Conservation (phyloP, 2,888 invertebrate genomes). For the Brachyptera risi region DNA sequence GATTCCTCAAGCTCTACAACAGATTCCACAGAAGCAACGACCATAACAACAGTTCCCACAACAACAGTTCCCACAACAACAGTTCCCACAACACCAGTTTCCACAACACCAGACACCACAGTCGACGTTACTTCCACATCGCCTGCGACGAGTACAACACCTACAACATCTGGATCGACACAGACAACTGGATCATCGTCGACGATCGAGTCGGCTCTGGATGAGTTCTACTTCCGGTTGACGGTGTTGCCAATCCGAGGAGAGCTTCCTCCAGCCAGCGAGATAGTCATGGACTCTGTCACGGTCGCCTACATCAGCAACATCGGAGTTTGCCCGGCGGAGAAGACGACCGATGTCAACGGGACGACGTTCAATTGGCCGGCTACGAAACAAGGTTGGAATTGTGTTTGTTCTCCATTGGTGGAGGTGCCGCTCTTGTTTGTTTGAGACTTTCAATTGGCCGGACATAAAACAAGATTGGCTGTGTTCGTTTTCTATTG, state of each 20-base stretch:
- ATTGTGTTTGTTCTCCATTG: neutral
- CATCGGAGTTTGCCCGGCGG: neutral
- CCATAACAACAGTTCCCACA: neutral
- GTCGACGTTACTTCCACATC: no score
- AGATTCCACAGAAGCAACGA: neutral
- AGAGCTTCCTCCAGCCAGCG: neutral
- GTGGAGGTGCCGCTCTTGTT: neutral
- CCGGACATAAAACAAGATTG: no score
- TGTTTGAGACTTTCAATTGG: no score
- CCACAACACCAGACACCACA: no score
- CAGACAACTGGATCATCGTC: no score
- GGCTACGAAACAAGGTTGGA: slow-evolving; percentile 4
- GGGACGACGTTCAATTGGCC: neutral
- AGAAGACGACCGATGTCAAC: neutral
- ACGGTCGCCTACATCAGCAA: neutral
- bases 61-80: no score
- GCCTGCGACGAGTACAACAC: no score
- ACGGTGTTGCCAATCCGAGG: neutral
- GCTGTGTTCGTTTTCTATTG: no score
- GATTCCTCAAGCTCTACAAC: neutral
- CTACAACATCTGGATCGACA: no score
- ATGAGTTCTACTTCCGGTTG: neutral
- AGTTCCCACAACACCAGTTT: no score
- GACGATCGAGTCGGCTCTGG: no score
- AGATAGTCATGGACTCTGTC: neutral